phyloP scores from a whole-genome alignment of 2,888 invertebrate species.

The Thereva unica region DNA sequence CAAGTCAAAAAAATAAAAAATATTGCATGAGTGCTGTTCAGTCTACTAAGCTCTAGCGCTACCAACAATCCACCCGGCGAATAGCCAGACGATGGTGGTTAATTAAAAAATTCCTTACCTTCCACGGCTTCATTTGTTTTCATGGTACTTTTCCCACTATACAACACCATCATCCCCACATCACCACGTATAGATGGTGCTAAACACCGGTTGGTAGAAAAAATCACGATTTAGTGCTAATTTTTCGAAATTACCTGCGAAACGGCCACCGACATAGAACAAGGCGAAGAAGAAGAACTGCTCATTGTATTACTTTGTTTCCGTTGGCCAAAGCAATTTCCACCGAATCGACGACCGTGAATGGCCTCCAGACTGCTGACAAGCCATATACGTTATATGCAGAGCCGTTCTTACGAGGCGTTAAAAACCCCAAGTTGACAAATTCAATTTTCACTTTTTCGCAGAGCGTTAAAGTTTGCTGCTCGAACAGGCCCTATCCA shows the following conservation, averaged over 20 bases:
- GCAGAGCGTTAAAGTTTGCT: neutral
- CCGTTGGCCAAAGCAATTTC: neutral
- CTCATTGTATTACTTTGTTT: conserved; percentile 14
- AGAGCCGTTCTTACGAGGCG: too few relatives aligned
- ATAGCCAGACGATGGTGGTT: conserved; percentile 17
- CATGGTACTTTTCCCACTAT: conserved; percentile 17
- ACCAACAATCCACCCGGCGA: neutral
- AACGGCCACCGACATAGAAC: conserved; percentile 31
- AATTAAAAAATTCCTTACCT: conserved; percentile 24
- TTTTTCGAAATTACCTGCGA: conserved; percentile 31
- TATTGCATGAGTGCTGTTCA: too few relatives aligned
- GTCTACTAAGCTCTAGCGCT: too few relatives aligned
- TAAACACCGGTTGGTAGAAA: neutral
- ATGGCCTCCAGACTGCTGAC: too few relatives aligned
- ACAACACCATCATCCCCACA: neutral
- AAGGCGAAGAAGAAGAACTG: conserved; percentile 22
- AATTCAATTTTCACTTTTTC: conserved; percentile 32
- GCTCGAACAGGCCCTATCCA: neutral
- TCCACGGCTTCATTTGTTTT: conserved; percentile 22
- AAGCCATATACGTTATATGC: too few relatives aligned
- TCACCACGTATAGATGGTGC: too few relatives aligned
- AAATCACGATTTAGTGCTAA: conserved; percentile 24
- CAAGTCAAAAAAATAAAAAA: neutral
- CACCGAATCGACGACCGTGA: neutral
- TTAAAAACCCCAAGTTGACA: conserved; percentile 13